These are phyloP conservation scores for Coranthus polyacanthus DNA, from an alignment of 2,797 vertebrate species.

Conservation along the genomic window DNA sequence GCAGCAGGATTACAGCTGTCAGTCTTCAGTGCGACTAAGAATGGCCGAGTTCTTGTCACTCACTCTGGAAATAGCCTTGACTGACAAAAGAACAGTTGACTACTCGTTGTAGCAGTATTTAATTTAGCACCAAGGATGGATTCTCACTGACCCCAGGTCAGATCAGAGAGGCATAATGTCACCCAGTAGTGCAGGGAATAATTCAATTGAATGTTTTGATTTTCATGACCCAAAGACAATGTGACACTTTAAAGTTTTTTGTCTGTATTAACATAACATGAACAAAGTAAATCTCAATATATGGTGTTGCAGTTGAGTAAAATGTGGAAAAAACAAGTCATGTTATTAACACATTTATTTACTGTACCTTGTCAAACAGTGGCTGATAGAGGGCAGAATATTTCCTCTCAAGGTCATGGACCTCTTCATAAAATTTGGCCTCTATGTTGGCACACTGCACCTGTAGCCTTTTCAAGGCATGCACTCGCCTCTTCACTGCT, in stretches of 20 bases:
- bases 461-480: slow-evolving; percentile 96
- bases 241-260: background rate
- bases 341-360: background rate
- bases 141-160: slow-evolving; percentile 37
- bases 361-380: slow-evolving; percentile 93
- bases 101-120: slow-evolving; percentile 72
- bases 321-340: background rate
- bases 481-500: slow-evolving; percentile 94
- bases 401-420: slow-evolving; percentile 96
- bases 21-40: slow-evolving; percentile 63
- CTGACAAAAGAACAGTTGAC: slow-evolving; percentile 70
- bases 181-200: slow-evolving; percentile 45
- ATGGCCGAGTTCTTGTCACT: slow-evolving; percentile 69
- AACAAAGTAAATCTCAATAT: background rate
- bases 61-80: slow-evolving; percentile 78
- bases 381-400: slow-evolving; percentile 95
- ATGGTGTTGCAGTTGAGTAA: background rate
- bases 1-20: slow-evolving; percentile 67
- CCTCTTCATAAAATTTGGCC: slow-evolving; percentile 98
- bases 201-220: background rate
- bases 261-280: background rate
- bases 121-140: slow-evolving; percentile 78
- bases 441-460: slow-evolving; percentile 96
- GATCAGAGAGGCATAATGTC: slow-evolving; percentile 26
- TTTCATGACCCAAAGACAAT: background rate